Evolutionary conservation across 2,888 invertebrate species (phyloP).

Genomic region (Acleris emargana): DNA sequence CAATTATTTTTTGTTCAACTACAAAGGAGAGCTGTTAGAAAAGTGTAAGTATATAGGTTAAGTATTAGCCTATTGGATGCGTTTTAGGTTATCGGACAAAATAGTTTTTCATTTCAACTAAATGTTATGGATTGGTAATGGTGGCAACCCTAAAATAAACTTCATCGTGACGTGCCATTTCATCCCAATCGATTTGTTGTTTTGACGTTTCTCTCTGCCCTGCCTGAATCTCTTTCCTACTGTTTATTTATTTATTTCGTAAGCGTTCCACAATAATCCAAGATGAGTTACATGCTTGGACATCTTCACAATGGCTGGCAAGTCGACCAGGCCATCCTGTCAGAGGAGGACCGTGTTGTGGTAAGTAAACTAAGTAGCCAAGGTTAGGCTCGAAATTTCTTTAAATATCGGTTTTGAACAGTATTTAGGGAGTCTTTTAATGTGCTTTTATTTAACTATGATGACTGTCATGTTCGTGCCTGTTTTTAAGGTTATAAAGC

Average conservation of each 20-base stretch:
- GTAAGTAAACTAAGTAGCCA: slow-evolving; percentile 84
- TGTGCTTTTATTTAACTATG: neutral
- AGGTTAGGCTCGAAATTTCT: slow-evolving; percentile 18
- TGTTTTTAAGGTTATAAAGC: too few species aligned
- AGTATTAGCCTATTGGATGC: too few species aligned
- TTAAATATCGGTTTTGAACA: slow-evolving; percentile 13
- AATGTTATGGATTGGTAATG: too few species aligned
- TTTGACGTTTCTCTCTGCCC: neutral
- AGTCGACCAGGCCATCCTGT: slow-evolving; percentile 99
- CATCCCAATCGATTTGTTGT: too few species aligned
- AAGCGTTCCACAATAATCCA: slow-evolving; percentile 46
- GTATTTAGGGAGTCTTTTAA: neutral
- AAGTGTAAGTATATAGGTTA: too few species aligned
- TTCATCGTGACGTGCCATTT: too few species aligned
- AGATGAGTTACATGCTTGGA: slow-evolving; percentile 99
- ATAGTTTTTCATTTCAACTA: too few species aligned
- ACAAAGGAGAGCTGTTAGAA: too few species aligned
- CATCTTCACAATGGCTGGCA: slow-evolving; percentile 99
- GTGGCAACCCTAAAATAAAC: too few species aligned
- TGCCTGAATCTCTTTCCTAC: neutral
- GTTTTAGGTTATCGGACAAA: too few species aligned
- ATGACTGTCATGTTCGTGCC: too few species aligned
- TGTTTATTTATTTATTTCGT: slow-evolving; percentile 16
- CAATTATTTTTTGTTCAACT: too few species aligned
- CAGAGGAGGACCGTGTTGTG: slow-evolving; percentile 99